phyloP scores from a whole-genome alignment of 2,113 vertebrate genomes.

The Eubucco bourcierii region DNA sequence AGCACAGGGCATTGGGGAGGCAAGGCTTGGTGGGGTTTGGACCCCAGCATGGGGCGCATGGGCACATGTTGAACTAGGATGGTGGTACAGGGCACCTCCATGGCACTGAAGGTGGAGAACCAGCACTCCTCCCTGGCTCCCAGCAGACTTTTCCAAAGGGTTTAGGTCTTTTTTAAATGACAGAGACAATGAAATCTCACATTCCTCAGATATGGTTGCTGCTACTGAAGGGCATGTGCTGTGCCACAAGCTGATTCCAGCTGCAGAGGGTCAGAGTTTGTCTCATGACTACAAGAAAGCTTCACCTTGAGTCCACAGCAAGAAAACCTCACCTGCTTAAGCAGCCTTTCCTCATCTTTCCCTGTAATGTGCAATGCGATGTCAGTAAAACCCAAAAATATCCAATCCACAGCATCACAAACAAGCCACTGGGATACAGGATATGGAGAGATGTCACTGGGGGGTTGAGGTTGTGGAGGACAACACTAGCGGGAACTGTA shows the following conservation, averaged over 20 bases:
- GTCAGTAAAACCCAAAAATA: background rate
- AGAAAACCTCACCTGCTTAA: background rate
- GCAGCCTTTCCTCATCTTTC: background rate
- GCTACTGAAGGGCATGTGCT: background rate
- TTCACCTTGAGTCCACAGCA: background rate
- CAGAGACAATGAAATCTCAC: too few species aligned
- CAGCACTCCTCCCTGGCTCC: rapidly evolving
- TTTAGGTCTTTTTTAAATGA: background rate
- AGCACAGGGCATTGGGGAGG: rapidly evolving
- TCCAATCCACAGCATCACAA: rapidly evolving
- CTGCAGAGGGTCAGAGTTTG: background rate
- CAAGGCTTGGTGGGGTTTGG: background rate
- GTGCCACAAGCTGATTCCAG: background rate
- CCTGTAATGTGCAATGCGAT: background rate
- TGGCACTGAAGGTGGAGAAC: background rate
- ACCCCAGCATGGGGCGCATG: background rate
- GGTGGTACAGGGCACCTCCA: background rate
- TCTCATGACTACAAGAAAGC: background rate
- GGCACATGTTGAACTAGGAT: background rate
- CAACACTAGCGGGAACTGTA: background rate
- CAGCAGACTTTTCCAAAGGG: background rate
- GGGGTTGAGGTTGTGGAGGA: background rate
- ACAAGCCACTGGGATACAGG: background rate
- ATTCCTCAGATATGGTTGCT: too few species aligned
- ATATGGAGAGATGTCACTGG: rapidly evolving